phyloP scores from a whole-genome alignment of 2,888 invertebrate species.

The Athetis lepigone region DNA sequence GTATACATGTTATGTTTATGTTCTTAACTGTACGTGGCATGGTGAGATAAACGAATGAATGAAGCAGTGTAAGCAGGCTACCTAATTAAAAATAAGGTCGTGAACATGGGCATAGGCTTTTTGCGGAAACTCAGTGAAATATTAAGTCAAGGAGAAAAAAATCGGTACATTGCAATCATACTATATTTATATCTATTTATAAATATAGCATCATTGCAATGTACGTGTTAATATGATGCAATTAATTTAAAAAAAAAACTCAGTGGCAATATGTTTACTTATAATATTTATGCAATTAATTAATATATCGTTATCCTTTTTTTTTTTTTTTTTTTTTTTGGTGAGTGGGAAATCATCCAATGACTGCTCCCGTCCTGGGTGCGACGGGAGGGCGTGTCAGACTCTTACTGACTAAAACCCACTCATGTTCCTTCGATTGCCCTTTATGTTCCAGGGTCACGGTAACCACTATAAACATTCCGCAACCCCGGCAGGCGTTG shows the following conservation, averaged over 20 bases:
- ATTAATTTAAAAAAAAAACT: slow-evolving; percentile 13
- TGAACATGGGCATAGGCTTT: slow-evolving; percentile 17
- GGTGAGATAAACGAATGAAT: background rate
- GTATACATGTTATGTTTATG: too few relatives aligned
- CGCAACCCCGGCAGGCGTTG: too few relatives aligned
- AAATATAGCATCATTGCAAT: background rate
- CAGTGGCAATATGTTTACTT: background rate
- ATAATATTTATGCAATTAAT: background rate
- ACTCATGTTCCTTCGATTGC: too few relatives aligned
- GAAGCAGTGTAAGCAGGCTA: background rate
- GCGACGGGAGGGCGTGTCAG: too few relatives aligned
- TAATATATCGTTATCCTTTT: background rate
- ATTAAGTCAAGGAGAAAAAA: slow-evolving; percentile 11
- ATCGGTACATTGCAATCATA: too few relatives aligned
- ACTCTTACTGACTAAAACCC: too few relatives aligned
- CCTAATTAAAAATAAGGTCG: background rate
- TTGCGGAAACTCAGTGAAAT: slow-evolving; percentile 1
- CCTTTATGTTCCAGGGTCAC: too few relatives aligned
- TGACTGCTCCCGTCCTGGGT: too few relatives aligned
- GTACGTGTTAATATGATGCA: slow-evolving; percentile 2
- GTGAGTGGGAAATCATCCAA: too few relatives aligned
- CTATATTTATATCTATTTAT: background rate
- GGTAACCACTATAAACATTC: too few relatives aligned
- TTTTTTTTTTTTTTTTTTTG: too few relatives aligned
- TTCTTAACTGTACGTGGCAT: background rate